A percentile compares a stretch with the other conserved stretches of the same genome.
Evolutionary conservation across 2,888 invertebrate species (phyloP).

Genomic region (Galeruca laticollis): DNA sequence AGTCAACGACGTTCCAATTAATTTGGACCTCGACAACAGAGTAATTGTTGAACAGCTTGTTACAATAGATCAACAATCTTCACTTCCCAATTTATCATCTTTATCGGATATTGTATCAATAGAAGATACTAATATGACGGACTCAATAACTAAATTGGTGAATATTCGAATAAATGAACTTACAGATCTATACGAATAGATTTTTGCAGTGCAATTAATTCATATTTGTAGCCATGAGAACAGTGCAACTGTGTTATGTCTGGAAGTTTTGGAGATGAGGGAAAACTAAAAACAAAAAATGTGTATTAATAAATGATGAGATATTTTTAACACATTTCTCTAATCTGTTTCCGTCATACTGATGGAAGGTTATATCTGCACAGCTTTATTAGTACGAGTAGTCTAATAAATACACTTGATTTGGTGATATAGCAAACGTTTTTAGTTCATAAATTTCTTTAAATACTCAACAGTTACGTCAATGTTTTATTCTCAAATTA

Average conservation of each 20-base stretch:
- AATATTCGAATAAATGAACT: constrained; percentile 61
- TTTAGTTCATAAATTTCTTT: too few relatives aligned
- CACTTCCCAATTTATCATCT: constrained; percentile 59
- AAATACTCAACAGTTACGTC: too few relatives aligned
- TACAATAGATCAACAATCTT: constrained; percentile 40
- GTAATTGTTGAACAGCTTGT: constrained; percentile 58
- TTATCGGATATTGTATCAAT: constrained; percentile 63
- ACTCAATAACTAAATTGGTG: constrained; percentile 70
- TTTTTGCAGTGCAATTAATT: not conserved
- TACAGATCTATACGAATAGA: constrained; percentile 2
- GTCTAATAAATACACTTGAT: too few relatives aligned
- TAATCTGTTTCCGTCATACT: too few relatives aligned
- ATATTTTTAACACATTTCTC: too few relatives aligned
- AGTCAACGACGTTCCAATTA: constrained; percentile 37
- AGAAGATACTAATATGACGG: constrained; percentile 67
- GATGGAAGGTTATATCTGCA: too few relatives aligned
- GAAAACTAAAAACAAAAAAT: not conserved
- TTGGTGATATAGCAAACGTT: too few relatives aligned
- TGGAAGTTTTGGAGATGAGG: not conserved
- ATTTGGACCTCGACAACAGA: constrained; percentile 66
- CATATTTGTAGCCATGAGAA: not conserved
- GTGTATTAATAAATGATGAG: too few relatives aligned
- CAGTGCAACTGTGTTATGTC: not conserved
- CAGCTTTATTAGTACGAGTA: too few relatives aligned
- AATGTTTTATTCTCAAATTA: too few relatives aligned